phyloP scores from a whole-genome alignment of 2,113 vertebrate species.

The Phalacrocorax brasilianus region DNA sequence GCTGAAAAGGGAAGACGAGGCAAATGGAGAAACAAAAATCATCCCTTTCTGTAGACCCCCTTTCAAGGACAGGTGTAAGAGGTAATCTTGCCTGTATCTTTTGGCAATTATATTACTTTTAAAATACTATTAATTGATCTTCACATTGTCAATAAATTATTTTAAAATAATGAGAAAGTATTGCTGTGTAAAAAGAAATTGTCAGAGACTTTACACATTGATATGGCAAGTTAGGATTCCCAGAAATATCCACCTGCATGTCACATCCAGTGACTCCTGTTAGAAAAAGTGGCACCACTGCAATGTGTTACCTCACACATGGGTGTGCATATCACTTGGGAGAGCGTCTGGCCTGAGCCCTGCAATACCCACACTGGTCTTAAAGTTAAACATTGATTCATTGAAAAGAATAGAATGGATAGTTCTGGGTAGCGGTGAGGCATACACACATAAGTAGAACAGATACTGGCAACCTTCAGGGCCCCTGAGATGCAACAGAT shows the following conservation, averaged over 20 bases:
- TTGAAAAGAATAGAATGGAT: not conserved
- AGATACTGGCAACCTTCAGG: not conserved
- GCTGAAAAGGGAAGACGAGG: not conserved
- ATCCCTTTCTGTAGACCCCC: accelerated
- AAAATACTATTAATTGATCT: not conserved
- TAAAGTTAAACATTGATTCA: not conserved
- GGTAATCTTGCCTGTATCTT: not conserved
- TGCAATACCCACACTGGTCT: not conserved
- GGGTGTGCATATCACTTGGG: not conserved
- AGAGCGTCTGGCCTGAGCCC: not conserved
- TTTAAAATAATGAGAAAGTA: not conserved
- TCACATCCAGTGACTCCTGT: not conserved
- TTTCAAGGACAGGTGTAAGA: not conserved
- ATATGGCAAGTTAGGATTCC: accelerated
- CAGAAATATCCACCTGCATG: not conserved
- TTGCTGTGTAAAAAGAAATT: not conserved
- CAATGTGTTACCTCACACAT: not conserved
- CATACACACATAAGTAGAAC: not conserved
- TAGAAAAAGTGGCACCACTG: not conserved
- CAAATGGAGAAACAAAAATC: not conserved
- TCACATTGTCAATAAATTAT: not conserved
- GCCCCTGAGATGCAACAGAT: not conserved
- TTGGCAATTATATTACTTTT: not conserved
- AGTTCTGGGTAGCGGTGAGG: not conserved
- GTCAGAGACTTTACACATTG: not conserved